Evolutionary conservation across 30 jellyfish, hydroid and myxozoan genomes (phyloP), one percentile per base, ranked within the genome.

Genomic region (Aurelia coerulea): DNA sequence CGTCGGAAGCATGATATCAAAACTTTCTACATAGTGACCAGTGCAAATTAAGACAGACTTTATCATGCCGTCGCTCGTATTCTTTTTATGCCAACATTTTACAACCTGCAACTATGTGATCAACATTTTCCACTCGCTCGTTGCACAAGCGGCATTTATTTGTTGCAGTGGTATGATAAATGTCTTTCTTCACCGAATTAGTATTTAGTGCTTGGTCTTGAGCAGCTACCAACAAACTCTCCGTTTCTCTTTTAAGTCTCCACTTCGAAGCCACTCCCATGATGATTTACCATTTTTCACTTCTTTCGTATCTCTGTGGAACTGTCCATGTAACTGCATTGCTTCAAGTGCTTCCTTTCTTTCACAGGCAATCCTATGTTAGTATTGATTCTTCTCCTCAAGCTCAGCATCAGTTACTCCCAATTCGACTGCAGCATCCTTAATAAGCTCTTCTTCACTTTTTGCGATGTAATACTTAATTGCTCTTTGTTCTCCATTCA

Each of bases 311-410:
- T 59, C 78, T 59, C 62, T 77, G 81, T 77, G 76, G 81, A 77
- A 77, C 82, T 77, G 78, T 74, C 88, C 78, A 15, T 10, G 88
- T 34, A 52, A 77, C 58, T 77, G 76, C 88, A 52, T 34, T 77
- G 88, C 76, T 77, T 59, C 88, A 59, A 77, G 82, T 77, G 73
- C 60, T 54, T 77, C 88, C 78, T 52, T 77, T 77, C 76, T 59
- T 59, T 77, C 82, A 52, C 78, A 16, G 33, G 76, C 60, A 77
- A 35, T 59, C 59, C 59, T 54, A 52, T 23, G 18, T 59, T 56
- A 65, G 88, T 52, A 59, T 52, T 77, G 64, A 52, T 77, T 77
- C 78, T 59, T 77, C 78, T 77, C 78, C 78, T 52, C 88, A 54
- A 77, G 42, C 76, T 54, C 82, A 51, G 76, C 78, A 54, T 52